These are phyloP conservation scores for Pseudococcus longispinus DNA, from an alignment of 2,888 invertebrate genomes.

Conservation along the genomic window DNA sequence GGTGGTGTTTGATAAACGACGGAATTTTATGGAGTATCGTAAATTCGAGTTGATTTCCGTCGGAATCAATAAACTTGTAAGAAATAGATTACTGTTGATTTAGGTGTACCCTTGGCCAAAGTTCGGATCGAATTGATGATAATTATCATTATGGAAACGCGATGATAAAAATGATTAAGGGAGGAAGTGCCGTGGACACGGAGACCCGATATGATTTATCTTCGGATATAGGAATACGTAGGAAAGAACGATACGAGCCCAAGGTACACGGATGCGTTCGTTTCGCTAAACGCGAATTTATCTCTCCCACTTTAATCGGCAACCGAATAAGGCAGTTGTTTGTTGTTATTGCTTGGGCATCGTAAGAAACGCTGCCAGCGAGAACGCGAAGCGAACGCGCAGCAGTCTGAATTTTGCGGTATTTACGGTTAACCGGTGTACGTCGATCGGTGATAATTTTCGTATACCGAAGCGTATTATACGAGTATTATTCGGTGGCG, in stretches of 20 bases:
- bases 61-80: background rate
- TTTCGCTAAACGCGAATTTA: slow-evolving; percentile 38
- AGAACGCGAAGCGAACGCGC: background rate
- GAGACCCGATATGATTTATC: background rate
- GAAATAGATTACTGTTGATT: background rate
- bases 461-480: background rate
- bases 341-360: slow-evolving; percentile 46
- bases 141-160: background rate
- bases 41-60: background rate
- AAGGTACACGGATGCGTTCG: background rate
- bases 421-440: slow-evolving; percentile 57
- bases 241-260: slow-evolving; percentile 21
- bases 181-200: too few relatives aligned
- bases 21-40: background rate
- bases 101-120: background rate
- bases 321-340: slow-evolving; percentile 58
- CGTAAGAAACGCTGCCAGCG: slow-evolving; percentile 47
- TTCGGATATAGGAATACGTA: background rate
- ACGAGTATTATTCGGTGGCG: background rate
- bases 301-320: slow-evolving; percentile 43
- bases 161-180: background rate
- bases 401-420: slow-evolving; percentile 55
- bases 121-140: background rate
- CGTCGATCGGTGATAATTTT: slow-evolving; percentile 19
- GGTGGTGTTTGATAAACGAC: background rate